A percentile compares a stretch with the other conserved stretches of the same genome.
Evolutionary conservation across 2,797 vertebrate species (phyloP).

Genomic region (Kryptolebias ocellatus): DNA sequence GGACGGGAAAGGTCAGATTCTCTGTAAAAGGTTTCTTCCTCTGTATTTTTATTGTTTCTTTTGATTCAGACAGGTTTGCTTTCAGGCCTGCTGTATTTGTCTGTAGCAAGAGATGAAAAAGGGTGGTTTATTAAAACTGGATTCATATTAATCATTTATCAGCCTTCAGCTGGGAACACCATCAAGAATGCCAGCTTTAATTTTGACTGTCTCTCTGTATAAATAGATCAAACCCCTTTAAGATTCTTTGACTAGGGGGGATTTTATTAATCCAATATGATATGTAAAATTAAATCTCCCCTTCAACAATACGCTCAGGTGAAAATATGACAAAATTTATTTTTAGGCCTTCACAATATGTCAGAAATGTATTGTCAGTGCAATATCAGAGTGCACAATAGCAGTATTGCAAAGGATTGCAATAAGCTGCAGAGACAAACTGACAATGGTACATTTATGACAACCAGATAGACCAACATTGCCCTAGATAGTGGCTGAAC

Average conservation of each 20-base stretch:
- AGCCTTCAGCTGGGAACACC: neutral
- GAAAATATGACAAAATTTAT: too few species aligned
- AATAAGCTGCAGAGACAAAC: too few species aligned
- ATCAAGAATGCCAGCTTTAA: neutral
- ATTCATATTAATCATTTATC: neutral
- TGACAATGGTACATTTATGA: too few species aligned
- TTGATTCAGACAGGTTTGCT: neutral
- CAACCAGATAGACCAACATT: too few species aligned
- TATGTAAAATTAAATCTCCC: neutral
- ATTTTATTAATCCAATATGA: neutral
- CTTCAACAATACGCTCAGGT: too few species aligned
- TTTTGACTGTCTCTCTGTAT: neutral
- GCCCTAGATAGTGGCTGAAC: too few species aligned
- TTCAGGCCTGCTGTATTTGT: neutral
- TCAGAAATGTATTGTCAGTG: too few species aligned
- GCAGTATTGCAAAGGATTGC: too few species aligned
- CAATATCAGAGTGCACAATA: too few species aligned
- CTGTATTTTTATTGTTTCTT: neutral
- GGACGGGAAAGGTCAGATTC: conserved; percentile 90
- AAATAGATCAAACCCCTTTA: neutral
- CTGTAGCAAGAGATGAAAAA: too few species aligned
- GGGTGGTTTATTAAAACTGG: neutral
- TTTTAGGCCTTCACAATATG: too few species aligned
- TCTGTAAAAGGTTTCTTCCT: neutral
- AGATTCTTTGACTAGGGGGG: neutral